phyloP scores from a whole-genome alignment of 2,113 vertebrate species.

The Myiopsitta monachus region DNA sequence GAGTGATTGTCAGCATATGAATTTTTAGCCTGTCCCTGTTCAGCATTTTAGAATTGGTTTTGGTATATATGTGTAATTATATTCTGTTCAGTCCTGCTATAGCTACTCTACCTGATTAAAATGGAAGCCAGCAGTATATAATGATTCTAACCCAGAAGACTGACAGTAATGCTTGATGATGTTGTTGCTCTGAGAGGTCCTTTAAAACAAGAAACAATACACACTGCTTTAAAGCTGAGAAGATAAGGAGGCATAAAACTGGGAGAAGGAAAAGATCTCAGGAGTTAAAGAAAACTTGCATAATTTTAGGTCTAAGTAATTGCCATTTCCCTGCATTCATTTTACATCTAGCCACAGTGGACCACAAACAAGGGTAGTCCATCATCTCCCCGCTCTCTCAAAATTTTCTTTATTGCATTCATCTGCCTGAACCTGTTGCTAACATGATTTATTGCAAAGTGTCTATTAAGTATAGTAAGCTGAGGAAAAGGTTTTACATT shows the following conservation, averaged over 20 bases:
- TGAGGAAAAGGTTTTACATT: neutral
- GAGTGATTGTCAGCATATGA: neutral
- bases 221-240: neutral
- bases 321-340: neutral
- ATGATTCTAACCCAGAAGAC: neutral
- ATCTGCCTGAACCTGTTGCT: neutral
- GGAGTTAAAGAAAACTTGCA: neutral
- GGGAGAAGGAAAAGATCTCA: neutral
- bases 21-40: neutral
- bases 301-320: neutral
- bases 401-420: neutral
- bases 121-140: neutral
- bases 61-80: neutral
- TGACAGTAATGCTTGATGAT: neutral
- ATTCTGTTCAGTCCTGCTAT: neutral
- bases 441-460: neutral
- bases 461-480: neutral
- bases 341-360: neutral
- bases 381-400: neutral
- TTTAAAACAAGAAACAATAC: neutral
- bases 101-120: neutral
- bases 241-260: neutral
- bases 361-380: neutral
- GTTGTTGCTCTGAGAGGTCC: neutral
- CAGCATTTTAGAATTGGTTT: neutral